Base-by-base conservation (phyloP, 23 tunicate species). In the Styela plicata region DNA sequence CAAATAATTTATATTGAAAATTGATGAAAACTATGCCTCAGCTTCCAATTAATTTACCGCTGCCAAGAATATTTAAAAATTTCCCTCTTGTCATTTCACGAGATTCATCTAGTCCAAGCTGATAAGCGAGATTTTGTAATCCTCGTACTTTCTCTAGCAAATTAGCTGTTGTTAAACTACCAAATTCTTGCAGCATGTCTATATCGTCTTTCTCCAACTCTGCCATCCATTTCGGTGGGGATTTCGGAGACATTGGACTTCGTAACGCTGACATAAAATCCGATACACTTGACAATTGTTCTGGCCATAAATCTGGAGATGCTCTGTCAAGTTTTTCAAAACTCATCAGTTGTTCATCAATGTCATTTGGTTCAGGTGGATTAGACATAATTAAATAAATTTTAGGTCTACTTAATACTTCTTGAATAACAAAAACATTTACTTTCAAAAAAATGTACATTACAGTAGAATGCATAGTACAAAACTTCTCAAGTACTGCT, bases 1-100 rank as follows among this genome's bases (percentile, higher is more conserved):
- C n/a, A n/a, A n/a, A n/a, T n/a, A n/a, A n/a, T n/a, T n/a, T n/a
- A n/a, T n/a, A n/a, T n/a, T n/a, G n/a, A n/a, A n/a, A n/a, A n/a
- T n/a, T n/a, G n/a, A n/a, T n/a, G n/a, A n/a, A n/a, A n/a, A n/a
- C 57, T 13, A 44, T 44, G 13, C 13, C 7, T 44, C 57, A 44
- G 13, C 57, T 44, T 13, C 71, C 71, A 23, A 29, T 35, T 27
- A 29, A 80, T 31, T 87, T 91, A 21, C 89, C 92, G 63, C 80
- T 83, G 61, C 82, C 91, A 31, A 93, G 71, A 74, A 93, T 93
- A 37, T 93, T 93, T 66, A 93, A 81, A 80, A 93, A 88, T 65
- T 93, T 93, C 67, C 98, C 98, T 74, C 98, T 84, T 19, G 98
- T 93, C 98, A 93, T 93, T 70, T 93, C 98, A 35, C 87, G 74